Evolutionary conservation across 2,888 invertebrate genomes (phyloP).

Genomic region (Aspidiotus destructor): DNA sequence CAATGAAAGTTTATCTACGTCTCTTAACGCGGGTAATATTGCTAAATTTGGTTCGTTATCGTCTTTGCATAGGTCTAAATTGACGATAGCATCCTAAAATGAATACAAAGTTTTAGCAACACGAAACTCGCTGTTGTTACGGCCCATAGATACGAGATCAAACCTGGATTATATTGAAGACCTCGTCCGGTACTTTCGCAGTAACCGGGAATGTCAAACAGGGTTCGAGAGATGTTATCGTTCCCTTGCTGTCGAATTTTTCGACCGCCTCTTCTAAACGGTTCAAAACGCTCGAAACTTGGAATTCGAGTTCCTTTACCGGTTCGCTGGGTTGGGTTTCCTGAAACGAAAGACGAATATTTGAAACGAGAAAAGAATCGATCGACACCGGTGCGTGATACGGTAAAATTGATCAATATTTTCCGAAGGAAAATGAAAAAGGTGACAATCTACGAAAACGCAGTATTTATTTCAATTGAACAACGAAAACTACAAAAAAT

Average conservation of each 20-base stretch:
- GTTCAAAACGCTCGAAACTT: slow-evolving; percentile 24
- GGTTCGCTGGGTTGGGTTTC: not conserved
- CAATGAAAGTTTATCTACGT: slow-evolving; percentile 53
- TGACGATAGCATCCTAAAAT: slow-evolving; percentile 24
- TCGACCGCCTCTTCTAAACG: slow-evolving; percentile 30
- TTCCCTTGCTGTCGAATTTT: slow-evolving; percentile 21
- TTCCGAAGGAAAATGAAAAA: not conserved
- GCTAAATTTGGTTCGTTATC: slow-evolving; percentile 31
- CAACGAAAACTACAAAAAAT: no score
- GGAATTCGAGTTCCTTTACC: slow-evolving; percentile 21
- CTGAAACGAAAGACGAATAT: slow-evolving; percentile 3
- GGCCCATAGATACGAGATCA: not conserved
- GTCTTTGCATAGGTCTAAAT: slow-evolving; percentile 31
- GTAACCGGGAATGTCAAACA: not conserved
- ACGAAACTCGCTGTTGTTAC: not conserved
- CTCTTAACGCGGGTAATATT: slow-evolving; percentile 41
- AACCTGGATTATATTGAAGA: slow-evolving; percentile 24
- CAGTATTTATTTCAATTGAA: no score
- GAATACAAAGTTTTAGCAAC: not conserved
- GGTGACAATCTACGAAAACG: no score
- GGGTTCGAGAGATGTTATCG: slow-evolving; percentile 6
- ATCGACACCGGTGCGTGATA: not conserved
- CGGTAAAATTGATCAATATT: not conserved
- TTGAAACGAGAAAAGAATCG: not conserved
- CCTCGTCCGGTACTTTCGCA: slow-evolving; percentile 8